phyloP scores from a whole-genome alignment of 2,797 vertebrate species.

The Pseudomugil tenellus region DNA sequence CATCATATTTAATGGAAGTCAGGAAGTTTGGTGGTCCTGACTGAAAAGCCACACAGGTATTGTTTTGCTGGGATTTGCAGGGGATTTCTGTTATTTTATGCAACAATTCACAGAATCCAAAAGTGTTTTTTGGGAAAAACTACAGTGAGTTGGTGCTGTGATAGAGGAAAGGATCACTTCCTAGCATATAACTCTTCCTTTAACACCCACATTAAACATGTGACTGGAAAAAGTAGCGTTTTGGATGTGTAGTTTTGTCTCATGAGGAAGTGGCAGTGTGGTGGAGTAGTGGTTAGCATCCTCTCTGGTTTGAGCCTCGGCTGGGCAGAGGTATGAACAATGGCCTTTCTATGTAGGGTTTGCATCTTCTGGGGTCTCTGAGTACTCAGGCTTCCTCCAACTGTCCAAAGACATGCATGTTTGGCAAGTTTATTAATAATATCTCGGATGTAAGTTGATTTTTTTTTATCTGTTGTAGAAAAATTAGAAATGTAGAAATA shows the following conservation, averaged over 20 bases:
- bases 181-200: not conserved
- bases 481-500: too few relatives aligned
- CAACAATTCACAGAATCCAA: not conserved
- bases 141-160: too few relatives aligned
- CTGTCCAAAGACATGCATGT: too few relatives aligned
- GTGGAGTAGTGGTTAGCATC: too few relatives aligned
- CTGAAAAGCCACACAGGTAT: conserved; percentile 11
- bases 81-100: not conserved
- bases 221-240: not conserved
- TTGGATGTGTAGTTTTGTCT: not conserved
- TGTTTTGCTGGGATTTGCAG: not conserved
- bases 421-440: too few relatives aligned
- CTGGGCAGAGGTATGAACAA: too few relatives aligned
- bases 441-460: too few relatives aligned
- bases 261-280: not conserved
- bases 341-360: too few relatives aligned
- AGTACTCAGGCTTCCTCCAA: too few relatives aligned
- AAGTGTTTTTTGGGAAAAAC: not conserved
- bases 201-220: not conserved
- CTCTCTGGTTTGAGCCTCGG: too few relatives aligned
- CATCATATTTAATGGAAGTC: conserved; percentile 23
- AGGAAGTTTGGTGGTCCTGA: conserved; percentile 5
- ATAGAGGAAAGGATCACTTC: not conserved
- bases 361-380: too few relatives aligned
- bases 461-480: too few relatives aligned